Conservation (phyloP, 2,113 vertebrate genomes). For the Datnioides undecimradiatus region DNA sequence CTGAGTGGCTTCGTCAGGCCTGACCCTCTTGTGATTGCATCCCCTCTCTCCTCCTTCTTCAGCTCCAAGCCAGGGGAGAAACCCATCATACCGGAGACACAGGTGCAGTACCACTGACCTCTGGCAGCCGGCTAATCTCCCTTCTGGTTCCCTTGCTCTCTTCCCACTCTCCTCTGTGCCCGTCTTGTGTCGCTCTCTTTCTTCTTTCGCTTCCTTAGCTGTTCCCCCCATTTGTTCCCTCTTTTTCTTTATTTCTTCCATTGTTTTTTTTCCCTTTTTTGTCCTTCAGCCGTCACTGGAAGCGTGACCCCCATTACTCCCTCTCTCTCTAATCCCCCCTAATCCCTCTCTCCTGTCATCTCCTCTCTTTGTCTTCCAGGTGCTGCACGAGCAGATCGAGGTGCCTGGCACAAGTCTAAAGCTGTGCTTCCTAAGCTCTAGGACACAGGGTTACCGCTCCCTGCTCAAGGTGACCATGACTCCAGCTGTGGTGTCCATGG, state of each 20-base stretch:
- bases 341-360: conserved; percentile 74
- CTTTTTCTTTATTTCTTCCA: conserved; percentile 71
- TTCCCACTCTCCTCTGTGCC: conserved; percentile 61
- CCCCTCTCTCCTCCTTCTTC: conserved; percentile 98
- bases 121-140: conserved; percentile 79
- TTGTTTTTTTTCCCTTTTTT: conserved; percentile 76
- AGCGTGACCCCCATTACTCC: conserved; percentile 81
- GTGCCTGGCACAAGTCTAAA: conserved; percentile 92
- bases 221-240: conserved; percentile 46
- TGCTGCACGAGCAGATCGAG: conserved; percentile 97
- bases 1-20: conserved; percentile 96
- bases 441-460: conserved; percentile 94
- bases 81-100: conserved; percentile 97
- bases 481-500: conserved; percentile 93
- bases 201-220: conserved; percentile 61
- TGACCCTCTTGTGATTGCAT: conserved; percentile 96
- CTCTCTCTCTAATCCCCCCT: conserved; percentile 72
- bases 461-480: conserved; percentile 98
- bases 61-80: conserved; percentile 92
- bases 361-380: conserved; percentile 84
- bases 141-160: conserved; percentile 68
- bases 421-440: conserved; percentile 95
- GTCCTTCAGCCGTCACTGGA: conserved; percentile 83
- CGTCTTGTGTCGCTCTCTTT: conserved; percentile 63
- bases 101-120: conserved; percentile 88